Evolutionary conservation across 2,113 vertebrate species (phyloP).

Genomic region (Thermophis baileyi): DNA sequence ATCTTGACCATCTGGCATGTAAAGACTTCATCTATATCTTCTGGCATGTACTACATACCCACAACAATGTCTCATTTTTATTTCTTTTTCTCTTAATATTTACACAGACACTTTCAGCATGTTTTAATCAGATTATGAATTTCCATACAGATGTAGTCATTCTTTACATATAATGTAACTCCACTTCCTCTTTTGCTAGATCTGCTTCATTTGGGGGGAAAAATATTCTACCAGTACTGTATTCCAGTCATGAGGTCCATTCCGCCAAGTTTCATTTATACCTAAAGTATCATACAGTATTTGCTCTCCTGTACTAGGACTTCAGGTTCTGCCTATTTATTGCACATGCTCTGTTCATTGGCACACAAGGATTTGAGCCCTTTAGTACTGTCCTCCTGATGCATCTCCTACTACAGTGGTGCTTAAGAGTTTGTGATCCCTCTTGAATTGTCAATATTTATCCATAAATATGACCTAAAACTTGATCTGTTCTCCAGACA

Average conservation of each 20-base stretch:
- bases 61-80: not conserved
- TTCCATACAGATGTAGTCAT: not conserved
- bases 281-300: not conserved
- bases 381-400: not conserved
- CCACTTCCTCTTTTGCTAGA: not conserved
- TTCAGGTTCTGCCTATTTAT: not conserved
- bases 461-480: not conserved
- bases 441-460: not conserved
- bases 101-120: not conserved
- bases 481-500: not conserved
- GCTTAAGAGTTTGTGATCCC: not conserved
- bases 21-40: not conserved
- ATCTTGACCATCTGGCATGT: not conserved
- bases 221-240: not conserved
- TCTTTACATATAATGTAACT: not conserved
- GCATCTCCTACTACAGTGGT: not conserved
- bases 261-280: not conserved
- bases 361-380: not conserved
- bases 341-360: not conserved
- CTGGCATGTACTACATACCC: not conserved
- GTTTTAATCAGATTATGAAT: not conserved
- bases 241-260: not conserved
- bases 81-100: not conserved
- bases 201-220: not conserved
- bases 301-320: not conserved